Conservation (phyloP, 2,888 invertebrate species). For the Drosophila merina region DNA sequence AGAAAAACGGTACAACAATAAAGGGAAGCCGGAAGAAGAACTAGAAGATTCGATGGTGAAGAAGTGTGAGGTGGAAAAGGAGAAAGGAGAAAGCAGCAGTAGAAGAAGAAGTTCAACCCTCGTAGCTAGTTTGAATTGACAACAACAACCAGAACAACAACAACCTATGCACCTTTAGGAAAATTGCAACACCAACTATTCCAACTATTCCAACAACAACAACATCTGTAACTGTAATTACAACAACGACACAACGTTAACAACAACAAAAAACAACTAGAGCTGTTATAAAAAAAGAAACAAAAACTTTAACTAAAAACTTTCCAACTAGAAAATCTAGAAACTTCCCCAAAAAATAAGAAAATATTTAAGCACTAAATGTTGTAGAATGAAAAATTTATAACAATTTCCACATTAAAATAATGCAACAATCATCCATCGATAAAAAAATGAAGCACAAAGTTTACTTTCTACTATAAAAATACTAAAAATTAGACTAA, state of each 20-base stretch:
- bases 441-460: not conserved
- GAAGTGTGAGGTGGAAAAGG: conserved; percentile 3
- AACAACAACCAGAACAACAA: not conserved
- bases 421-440: not conserved
- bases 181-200: not conserved
- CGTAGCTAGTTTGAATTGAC: conserved; percentile 52
- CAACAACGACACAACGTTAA: conserved; percentile 4
- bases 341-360: not conserved
- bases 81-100: not conserved
- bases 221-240: conserved; percentile 1
- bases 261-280: conserved; percentile 22
- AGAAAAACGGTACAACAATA: conserved; percentile 7
- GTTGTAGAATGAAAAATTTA: not conserved
- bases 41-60: not conserved
- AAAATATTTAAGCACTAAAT: not conserved
- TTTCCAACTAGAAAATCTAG: conserved; percentile 1
- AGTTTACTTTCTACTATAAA: conserved; percentile 1
- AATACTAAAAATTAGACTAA: not conserved
- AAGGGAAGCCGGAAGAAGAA: conserved; percentile 21
- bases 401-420: not conserved
- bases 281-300: conserved; percentile 2
- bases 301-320: not conserved
- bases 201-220: not conserved
- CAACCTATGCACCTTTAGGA: not conserved
- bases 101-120: conserved; percentile 18